Evolutionary conservation across 2,113 vertebrate genomes (phyloP).

Genomic region (Glaucomys volans): DNA sequence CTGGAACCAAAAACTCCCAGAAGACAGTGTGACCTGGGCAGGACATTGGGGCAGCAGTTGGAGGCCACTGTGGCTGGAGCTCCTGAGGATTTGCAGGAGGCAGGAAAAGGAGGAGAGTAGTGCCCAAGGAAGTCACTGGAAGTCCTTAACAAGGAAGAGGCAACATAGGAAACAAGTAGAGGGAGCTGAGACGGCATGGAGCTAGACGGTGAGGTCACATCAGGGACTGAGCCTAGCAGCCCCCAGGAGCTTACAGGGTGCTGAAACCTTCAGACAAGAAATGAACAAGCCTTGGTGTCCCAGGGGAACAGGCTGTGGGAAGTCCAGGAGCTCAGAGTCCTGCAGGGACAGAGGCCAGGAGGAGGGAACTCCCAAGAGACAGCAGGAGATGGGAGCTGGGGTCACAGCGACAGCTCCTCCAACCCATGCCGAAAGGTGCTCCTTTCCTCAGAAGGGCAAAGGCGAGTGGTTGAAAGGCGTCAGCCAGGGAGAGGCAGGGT

Average conservation of each 20-base stretch:
- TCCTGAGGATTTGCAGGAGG: not conserved
- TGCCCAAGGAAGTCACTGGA: rapidly evolving
- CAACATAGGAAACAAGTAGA: no score
- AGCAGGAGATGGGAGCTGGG: not conserved
- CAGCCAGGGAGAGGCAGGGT: no score
- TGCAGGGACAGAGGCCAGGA: no score
- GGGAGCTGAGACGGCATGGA: not conserved
- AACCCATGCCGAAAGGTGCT: not conserved
- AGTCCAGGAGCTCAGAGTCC: not conserved
- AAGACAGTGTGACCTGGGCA: not conserved
- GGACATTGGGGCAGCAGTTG: not conserved
- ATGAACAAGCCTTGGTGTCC: not conserved
- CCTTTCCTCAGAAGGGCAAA: not conserved
- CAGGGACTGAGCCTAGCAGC: rapidly evolving
- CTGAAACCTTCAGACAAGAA: no score
- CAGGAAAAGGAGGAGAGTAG: no score
- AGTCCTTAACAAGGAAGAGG: not conserved
- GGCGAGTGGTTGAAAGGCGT: rapidly evolving
- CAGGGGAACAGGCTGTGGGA: not conserved
- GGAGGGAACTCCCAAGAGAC: not conserved
- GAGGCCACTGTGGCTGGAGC: not conserved
- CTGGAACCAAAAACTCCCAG: not conserved
- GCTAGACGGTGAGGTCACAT: no score
- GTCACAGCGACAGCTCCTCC: no score
- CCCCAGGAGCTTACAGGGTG: not conserved